Percentiles rank a stretch among this genome's conserved stretches.
Conservation (phyloP, 2,113 vertebrate species). For the Ciconia boyciana region DNA sequence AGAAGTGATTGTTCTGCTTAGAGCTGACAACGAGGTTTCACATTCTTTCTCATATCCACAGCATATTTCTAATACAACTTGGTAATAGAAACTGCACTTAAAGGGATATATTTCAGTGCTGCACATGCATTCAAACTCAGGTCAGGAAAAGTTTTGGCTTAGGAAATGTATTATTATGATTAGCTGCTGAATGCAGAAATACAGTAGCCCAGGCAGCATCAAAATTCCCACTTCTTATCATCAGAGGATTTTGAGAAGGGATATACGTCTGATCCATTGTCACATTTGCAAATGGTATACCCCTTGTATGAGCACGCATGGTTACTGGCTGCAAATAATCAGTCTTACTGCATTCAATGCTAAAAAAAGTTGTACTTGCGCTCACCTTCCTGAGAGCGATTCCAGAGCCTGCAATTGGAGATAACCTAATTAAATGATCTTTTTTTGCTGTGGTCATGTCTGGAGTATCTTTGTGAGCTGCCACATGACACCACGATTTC, state of each 20-base stretch:
- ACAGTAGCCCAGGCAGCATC: neutral
- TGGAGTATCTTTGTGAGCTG: neutral
- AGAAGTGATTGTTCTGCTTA: neutral
- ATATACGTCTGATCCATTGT: neutral
- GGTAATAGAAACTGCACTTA: neutral
- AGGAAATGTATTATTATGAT: neutral
- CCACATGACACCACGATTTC: neutral
- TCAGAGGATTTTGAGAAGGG: neutral
- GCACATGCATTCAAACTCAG: neutral
- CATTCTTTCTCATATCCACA: neutral
- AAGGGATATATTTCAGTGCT: neutral
- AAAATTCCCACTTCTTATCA: neutral
- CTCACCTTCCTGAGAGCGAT: neutral
- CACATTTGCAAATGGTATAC: neutral
- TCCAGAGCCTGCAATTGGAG: neutral
- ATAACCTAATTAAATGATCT: neutral
- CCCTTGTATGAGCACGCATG: neutral
- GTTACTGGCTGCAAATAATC: neutral
- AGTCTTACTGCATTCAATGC: neutral
- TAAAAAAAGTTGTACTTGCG: neutral
- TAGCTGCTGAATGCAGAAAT: neutral
- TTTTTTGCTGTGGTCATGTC: neutral
- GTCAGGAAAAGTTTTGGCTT: neutral
- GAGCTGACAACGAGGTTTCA: neutral
- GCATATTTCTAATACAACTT: neutral